Evolutionary conservation across 2,797 vertebrate genomes (phyloP).

Genomic region (Betta splendens): DNA sequence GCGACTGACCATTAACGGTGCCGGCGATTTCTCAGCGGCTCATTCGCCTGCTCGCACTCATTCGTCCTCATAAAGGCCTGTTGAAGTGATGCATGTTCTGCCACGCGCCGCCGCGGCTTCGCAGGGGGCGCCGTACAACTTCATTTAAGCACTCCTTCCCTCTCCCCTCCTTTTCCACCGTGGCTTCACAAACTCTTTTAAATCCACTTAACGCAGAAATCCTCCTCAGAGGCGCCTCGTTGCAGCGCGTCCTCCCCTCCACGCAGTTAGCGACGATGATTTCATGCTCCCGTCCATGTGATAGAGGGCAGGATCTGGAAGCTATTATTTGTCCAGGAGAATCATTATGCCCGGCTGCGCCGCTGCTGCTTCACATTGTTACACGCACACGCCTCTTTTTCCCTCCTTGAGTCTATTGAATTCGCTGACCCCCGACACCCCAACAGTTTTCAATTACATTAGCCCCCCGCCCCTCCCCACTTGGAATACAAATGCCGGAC

Average conservation of each 20-base stretch:
- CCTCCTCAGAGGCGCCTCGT: conserved; percentile 16
- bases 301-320: conserved; percentile 36
- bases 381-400: conserved; percentile 52
- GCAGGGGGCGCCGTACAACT: not conserved
- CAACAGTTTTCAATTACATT: conserved; percentile 72
- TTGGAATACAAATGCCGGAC: conserved; percentile 67
- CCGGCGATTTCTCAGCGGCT: not conserved
- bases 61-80: not conserved
- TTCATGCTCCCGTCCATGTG: conserved; percentile 36
- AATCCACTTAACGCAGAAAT: conserved; percentile 29
- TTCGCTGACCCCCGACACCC: conserved; percentile 63
- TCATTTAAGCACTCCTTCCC: not conserved
- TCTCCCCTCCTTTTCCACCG: not conserved
- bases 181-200: conserved; percentile 1
- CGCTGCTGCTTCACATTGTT: conserved; percentile 53
- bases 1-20: conserved; percentile 10
- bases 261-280: conserved; percentile 41
- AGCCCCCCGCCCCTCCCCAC: conserved; percentile 31
- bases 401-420: conserved; percentile 66
- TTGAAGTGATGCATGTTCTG: not conserved
- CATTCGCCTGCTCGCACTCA: not conserved
- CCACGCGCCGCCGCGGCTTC: not conserved
- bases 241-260: conserved; percentile 20
- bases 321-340: conserved; percentile 44
- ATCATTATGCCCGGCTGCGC: conserved; percentile 33